These are phyloP conservation scores for Typhlichthys eigenmanni DNA, from an alignment of 2,797 vertebrate genomes.

Conservation along the genomic window DNA sequence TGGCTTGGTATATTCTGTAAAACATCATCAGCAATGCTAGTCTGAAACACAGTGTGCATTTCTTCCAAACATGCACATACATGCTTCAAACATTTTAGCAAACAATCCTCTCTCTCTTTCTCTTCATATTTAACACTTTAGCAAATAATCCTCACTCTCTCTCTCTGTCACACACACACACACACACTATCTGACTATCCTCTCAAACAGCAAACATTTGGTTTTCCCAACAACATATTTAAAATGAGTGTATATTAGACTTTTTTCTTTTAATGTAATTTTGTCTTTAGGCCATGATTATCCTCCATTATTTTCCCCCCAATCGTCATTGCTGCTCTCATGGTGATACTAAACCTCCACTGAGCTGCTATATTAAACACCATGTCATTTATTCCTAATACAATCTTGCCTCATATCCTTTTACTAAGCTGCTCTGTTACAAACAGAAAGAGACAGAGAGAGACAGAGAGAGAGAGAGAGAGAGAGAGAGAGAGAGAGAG, in stretches of 20 bases:
- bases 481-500: constrained; percentile 6
- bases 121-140: background rate
- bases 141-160: background rate
- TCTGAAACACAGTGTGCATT: constrained; percentile 64
- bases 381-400: constrained; percentile 63
- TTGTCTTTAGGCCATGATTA: constrained; percentile 46
- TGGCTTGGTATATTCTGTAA: constrained; percentile 67
- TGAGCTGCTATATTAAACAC: constrained; percentile 50
- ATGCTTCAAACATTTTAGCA: background rate
- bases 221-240: constrained; percentile 49
- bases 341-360: constrained; percentile 47
- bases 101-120: background rate
- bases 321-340: constrained; percentile 27
- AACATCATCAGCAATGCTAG: constrained; percentile 67
- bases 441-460: constrained; percentile 42
- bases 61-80: constrained; percentile 12
- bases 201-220: constrained; percentile 37
- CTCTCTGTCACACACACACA: background rate
- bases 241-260: constrained; percentile 53
- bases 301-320: constrained; percentile 41
- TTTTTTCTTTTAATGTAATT: constrained; percentile 41
- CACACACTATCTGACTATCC: constrained; percentile 9
- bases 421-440: constrained; percentile 41
- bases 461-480: constrained; percentile 18
- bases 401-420: constrained; percentile 43